A percentile compares a stretch with the other conserved stretches of the same genome.
These are phyloP conservation scores for Phymatocera aterrima DNA, from an alignment of 2,888 invertebrate species.

Conservation along the genomic window DNA sequence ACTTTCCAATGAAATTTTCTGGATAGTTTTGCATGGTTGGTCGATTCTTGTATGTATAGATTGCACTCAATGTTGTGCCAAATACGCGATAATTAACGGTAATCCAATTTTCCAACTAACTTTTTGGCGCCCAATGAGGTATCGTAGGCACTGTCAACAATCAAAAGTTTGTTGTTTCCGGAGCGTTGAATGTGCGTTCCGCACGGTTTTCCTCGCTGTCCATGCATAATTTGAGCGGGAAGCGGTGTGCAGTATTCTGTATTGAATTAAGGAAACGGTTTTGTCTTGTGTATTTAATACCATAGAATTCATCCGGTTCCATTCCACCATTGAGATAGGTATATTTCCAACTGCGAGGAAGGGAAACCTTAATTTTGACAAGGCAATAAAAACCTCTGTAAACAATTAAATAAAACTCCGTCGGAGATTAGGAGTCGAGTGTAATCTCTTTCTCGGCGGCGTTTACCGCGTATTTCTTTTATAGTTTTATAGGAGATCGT, in stretches of 20 bases:
- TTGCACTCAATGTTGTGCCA: no score
- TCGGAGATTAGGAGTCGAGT: constrained; percentile 48
- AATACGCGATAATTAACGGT: no score
- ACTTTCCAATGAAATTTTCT: no score
- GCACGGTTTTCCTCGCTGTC: no score
- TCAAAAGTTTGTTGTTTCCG: no score
- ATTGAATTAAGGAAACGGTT: neutral
- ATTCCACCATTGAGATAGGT: neutral
- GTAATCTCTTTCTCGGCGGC: constrained; percentile 43
- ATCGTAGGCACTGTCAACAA: no score
- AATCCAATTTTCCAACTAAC: no score
- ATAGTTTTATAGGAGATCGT: constrained; percentile 8
- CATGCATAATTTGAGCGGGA: no score
- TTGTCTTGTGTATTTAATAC: neutral
- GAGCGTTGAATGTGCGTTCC: no score
- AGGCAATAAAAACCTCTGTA: constrained; percentile 35
- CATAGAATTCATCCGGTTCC: constrained; percentile 24
- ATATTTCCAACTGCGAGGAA: constrained; percentile 12
- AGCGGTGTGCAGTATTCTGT: neutral
- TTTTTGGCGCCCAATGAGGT: no score
- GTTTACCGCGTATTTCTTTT: constrained; percentile 33
- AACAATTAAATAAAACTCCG: constrained; percentile 31
- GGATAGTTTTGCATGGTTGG: no score
- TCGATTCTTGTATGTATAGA: no score
- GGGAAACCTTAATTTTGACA: constrained; percentile 16